Conservation (phyloP, 35 echinoderm and acorn worm species). For the Ophiothrix spiculata region DNA sequence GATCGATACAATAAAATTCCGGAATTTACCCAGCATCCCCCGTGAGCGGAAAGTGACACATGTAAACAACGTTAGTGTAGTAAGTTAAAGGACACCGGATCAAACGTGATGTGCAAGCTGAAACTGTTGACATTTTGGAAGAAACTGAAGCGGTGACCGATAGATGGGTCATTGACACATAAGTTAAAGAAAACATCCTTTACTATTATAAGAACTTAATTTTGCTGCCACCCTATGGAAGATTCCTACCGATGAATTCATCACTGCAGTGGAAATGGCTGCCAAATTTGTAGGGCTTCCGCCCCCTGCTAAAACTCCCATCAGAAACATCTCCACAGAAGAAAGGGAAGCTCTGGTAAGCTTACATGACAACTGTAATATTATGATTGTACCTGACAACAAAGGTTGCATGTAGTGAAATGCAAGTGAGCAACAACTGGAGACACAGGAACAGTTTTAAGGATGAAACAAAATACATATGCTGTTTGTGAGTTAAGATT, state of each 20-base stretch:
- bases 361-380: not conserved
- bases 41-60: too few species aligned
- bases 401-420: too few species aligned
- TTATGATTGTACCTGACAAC: conserved; percentile 21
- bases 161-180: not conserved
- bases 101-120: too few species aligned
- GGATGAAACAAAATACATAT: too few species aligned
- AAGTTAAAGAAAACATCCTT: not conserved
- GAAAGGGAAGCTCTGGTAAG: not conserved
- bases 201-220: not conserved
- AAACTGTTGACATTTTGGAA: too few species aligned
- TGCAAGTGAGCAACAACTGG: too few species aligned
- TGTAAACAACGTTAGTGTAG: too few species aligned
- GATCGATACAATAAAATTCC: too few species aligned
- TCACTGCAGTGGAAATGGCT: conserved; percentile 3
- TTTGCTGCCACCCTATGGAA: not conserved
- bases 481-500: too few species aligned
- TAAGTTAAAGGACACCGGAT: too few species aligned
- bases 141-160: not conserved
- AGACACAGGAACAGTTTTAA: too few species aligned
- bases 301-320: not conserved
- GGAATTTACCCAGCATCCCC: too few species aligned
- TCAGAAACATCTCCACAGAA: not conserved
- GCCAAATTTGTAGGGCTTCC: not conserved
- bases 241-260: not conserved